Evolutionary conservation across 1,140 invertebrate species (phyloP), one percentile per base, ranked within the genome.

Genomic region (Panonychus citri): DNA sequence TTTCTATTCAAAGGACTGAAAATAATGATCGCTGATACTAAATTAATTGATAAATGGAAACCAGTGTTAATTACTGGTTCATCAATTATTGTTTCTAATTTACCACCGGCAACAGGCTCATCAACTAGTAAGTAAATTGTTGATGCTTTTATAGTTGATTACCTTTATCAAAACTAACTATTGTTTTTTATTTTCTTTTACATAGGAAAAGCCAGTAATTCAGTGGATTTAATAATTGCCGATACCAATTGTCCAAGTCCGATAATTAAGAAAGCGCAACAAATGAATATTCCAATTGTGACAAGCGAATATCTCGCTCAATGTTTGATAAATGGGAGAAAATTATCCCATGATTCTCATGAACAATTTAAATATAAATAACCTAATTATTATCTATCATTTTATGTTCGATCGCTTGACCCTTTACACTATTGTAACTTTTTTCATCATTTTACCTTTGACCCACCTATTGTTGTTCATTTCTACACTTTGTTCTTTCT

Each of bases 221-320:
- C 49, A 30, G 57, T 63, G 13, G 61, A 64, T 48, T 51, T 64
- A 30, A 39, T 64, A 15, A 37, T 64, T 17, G 57, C 57, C 21
- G 62, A 64, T 50, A 7, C 24, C 17, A 39, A 19, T 17, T 64
- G 63, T 46, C 54, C 59, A 21, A 8, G 19, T 27, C 42, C 56
- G 48, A 53, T 70, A 8, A n/a, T 67, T 10, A 53, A 58, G 19
- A 54, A 58, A 30, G 65, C 66, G 8, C 58, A 61, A 28, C 56
- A 62, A 40, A 54, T 62, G 12, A 59, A 60, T 26, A 61, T 70
- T 19, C 68, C 69, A 7, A 55, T 70, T 21, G 66, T 71, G 28
- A 66, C 67, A 3, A 65, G 64, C 34, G 68, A 72, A 56, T 72
- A 70, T 69, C 60, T 72, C 17, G 66, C 69, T 26, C 69, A 72